Percentiles rank a stretch among this genome's conserved stretches.
Conservation (phyloP, 2,797 vertebrate species). For the Petrocephalus schoutedeni region DNA sequence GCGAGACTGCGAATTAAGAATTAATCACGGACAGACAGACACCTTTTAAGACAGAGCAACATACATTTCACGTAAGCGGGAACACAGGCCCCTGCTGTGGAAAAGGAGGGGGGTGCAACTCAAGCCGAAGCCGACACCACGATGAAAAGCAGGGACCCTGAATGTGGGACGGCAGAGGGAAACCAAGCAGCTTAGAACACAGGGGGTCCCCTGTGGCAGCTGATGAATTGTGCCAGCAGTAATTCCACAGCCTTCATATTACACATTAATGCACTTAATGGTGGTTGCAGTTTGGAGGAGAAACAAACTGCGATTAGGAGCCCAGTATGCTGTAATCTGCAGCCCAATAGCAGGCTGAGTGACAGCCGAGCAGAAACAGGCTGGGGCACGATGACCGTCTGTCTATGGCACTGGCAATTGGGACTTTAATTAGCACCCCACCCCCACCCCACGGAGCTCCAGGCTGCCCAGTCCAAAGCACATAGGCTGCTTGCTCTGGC, state of each 20-base stretch:
- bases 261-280: slow-evolving; percentile 17
- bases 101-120: neutral
- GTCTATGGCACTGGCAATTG: slow-evolving; percentile 38
- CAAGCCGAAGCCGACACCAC: neutral
- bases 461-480: slow-evolving; percentile 40
- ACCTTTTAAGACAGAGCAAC: neutral
- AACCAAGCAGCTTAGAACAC: neutral
- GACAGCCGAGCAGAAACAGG: slow-evolving; percentile 25
- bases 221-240: neutral
- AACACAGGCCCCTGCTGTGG: neutral
- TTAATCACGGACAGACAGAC: neutral
- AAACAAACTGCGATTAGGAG: slow-evolving; percentile 27
- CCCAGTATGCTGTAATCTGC: slow-evolving; percentile 22
- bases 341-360: slow-evolving; percentile 25
- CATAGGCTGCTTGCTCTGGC: neutral
- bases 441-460: slow-evolving; percentile 12
- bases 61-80: neutral
- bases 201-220: neutral
- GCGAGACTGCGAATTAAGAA: neutral
- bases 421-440: slow-evolving; percentile 39
- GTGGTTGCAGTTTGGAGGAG: neutral
- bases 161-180: slow-evolving; percentile 5
- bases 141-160: neutral
- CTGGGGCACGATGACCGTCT: slow-evolving; percentile 20
- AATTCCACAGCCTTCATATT: neutral